Conservation (phyloP, 2,888 invertebrate genomes). For the Aspidiotus destructor region DNA sequence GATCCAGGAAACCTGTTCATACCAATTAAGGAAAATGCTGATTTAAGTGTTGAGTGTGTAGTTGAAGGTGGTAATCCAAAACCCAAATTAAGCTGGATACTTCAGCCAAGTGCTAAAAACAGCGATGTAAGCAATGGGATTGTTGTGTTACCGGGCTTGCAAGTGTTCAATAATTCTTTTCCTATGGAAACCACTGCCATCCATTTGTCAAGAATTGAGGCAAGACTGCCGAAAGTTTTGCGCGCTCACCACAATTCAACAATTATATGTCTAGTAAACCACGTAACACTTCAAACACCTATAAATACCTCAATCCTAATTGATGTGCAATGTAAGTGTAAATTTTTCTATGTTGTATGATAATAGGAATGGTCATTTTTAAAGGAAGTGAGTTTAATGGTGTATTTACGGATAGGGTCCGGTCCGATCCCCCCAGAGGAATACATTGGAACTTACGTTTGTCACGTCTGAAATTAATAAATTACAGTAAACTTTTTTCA, state of each 20-base stretch:
- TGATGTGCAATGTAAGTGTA: conserved; percentile 58
- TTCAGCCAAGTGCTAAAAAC: conserved; percentile 42
- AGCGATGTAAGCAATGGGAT: conserved; percentile 35
- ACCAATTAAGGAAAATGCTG: conserved; percentile 74
- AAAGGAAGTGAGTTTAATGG: neutral
- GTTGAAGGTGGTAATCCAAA: conserved; percentile 73
- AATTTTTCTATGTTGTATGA: neutral
- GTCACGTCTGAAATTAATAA: too few relatives aligned
- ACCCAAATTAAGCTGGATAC: conserved; percentile 50
- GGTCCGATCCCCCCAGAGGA: too few relatives aligned
- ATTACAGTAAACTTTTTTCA: too few relatives aligned
- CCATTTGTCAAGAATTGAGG: conserved; percentile 47
- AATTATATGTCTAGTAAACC: conserved; percentile 68
- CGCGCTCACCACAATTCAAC: conserved; percentile 80
- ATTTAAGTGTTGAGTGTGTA: conserved; percentile 72
- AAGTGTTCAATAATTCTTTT: conserved; percentile 31
- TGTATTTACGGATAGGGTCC: neutral
- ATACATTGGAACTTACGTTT: too few relatives aligned
- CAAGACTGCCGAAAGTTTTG: conserved; percentile 62
- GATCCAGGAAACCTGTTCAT: conserved; percentile 81
- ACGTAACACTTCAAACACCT: conserved; percentile 51
- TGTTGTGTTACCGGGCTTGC: conserved; percentile 38
- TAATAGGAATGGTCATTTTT: conserved; percentile 7
- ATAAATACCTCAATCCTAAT: conserved; percentile 52
- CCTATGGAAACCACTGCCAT: conserved; percentile 20